phyloP scores from a whole-genome alignment of 1,140 invertebrate genomes.

The Drosophila subobscura region DNA sequence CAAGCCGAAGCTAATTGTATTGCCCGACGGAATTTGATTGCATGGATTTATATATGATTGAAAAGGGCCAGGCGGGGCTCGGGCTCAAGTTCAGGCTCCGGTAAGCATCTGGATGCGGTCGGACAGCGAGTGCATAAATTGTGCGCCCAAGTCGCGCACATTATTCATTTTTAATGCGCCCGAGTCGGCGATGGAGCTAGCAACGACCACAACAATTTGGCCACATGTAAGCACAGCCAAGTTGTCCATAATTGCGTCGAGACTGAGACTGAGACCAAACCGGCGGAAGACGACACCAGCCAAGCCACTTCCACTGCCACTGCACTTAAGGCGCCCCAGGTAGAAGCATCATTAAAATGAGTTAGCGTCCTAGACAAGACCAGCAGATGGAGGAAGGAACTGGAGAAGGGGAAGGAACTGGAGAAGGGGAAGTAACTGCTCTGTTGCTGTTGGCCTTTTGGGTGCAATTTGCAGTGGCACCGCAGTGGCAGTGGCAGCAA shows the following conservation, averaged over 20 bases:
- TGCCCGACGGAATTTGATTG: conserved; percentile 73
- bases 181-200: conserved; percentile 40
- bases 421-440: conserved; percentile 13
- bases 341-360: conserved; percentile 77
- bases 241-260: conserved; percentile 74
- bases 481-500: conserved; percentile 71
- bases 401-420: neutral
- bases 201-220: conserved; percentile 77
- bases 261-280: conserved; percentile 36
- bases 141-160: conserved; percentile 68
- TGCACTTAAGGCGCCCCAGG: conserved; percentile 57
- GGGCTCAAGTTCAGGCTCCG: conserved; percentile 6
- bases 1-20: conserved; percentile 70
- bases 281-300: conserved; percentile 49
- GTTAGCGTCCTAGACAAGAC: conserved; percentile 63
- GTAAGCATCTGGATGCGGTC: conserved; percentile 48
- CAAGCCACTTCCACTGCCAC: conserved; percentile 17
- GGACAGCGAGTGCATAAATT: conserved; percentile 69
- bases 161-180: conserved; percentile 81
- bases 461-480: conserved; percentile 75
- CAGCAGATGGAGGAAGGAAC: conserved; percentile 10
- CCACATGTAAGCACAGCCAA: conserved; percentile 79
- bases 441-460: conserved; percentile 62
- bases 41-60: conserved; percentile 79
- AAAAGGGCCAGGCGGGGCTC: conserved; percentile 59